Percentiles rank a stretch among this genome's conserved stretches.
These are phyloP conservation scores for Ips typographus DNA, from an alignment of 1,140 invertebrate species.

Conservation along the genomic window DNA sequence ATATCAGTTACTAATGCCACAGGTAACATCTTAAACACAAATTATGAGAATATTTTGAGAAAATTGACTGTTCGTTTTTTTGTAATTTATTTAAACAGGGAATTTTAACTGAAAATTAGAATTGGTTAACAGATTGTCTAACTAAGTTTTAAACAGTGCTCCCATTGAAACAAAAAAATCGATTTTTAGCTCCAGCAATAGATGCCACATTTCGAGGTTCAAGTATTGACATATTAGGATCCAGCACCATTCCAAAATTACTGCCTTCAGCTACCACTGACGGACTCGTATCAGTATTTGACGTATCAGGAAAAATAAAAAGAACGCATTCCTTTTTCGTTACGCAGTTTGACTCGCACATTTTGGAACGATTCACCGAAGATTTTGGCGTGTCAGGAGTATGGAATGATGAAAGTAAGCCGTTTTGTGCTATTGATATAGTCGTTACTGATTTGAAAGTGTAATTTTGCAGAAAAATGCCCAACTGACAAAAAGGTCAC, in stretches of 20 bases:
- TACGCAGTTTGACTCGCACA: conserved; percentile 50
- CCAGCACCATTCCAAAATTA: conserved; percentile 43
- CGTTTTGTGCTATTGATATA: not conserved
- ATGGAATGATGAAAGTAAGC: conserved; percentile 42
- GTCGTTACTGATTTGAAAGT: conserved; percentile 3
- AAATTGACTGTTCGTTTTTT: not conserved
- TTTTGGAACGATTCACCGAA: conserved; percentile 48
- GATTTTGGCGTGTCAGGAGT: conserved; percentile 46
- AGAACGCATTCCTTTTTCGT: conserved; percentile 50
- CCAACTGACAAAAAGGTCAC: conserved; percentile 54
- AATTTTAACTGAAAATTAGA: not conserved
- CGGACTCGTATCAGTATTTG: conserved; percentile 51
- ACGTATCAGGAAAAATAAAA: conserved; percentile 50
- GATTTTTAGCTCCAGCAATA: conserved; percentile 62
- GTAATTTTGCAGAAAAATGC: conserved; percentile 36
- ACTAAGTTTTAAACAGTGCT: not conserved
- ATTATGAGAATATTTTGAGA: not conserved
- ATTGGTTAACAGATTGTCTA: not conserved
- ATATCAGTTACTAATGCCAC: conserved; percentile 86
- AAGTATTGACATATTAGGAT: conserved; percentile 43
- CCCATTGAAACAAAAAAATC: not conserved
- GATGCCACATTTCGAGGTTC: conserved; percentile 48
- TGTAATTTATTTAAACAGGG: not conserved
- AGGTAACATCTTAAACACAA: conserved; percentile 48
- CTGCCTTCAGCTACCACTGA: conserved; percentile 47